Evolutionary conservation across 2,113 vertebrate genomes (phyloP).

Genomic region (Merops nubicus): DNA sequence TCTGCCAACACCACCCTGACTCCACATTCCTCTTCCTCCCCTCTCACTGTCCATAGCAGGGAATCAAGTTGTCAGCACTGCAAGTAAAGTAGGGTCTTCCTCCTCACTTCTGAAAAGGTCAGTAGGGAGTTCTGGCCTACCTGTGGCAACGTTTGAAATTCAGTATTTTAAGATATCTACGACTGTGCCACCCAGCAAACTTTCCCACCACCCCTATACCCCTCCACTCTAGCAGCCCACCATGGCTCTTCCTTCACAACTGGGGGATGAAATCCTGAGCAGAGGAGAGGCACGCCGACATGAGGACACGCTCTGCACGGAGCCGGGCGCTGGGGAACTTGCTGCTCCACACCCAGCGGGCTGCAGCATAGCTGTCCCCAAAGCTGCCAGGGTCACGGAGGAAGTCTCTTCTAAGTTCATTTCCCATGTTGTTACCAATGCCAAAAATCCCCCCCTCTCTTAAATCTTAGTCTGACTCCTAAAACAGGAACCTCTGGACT

Average conservation of each 20-base stretch:
- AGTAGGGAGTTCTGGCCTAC: background rate
- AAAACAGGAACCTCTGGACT: constrained; percentile 18
- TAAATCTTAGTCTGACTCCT: constrained; percentile 15
- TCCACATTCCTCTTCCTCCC: background rate
- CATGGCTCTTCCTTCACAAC: background rate
- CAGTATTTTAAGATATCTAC: background rate
- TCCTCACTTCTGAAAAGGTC: background rate
- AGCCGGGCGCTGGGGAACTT: background rate
- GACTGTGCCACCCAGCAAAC: background rate
- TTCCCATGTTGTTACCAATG: constrained; percentile 16
- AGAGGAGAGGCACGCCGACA: background rate
- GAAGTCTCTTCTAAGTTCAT: constrained; percentile 46
- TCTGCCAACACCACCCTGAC: background rate
- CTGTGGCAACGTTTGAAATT: background rate
- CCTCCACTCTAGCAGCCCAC: background rate
- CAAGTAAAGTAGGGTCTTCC: background rate
- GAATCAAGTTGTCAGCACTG: background rate
- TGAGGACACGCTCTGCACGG: rapidly evolving
- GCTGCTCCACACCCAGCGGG: background rate
- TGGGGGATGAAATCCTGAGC: rapidly evolving
- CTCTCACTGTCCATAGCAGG: background rate
- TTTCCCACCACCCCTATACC: background rate
- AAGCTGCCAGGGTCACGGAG: constrained; percentile 23
- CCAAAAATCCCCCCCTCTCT: background rate
- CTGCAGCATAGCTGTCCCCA: background rate